Conservation (phyloP, 2,113 vertebrate species). For the Mirounga angustirostris region DNA sequence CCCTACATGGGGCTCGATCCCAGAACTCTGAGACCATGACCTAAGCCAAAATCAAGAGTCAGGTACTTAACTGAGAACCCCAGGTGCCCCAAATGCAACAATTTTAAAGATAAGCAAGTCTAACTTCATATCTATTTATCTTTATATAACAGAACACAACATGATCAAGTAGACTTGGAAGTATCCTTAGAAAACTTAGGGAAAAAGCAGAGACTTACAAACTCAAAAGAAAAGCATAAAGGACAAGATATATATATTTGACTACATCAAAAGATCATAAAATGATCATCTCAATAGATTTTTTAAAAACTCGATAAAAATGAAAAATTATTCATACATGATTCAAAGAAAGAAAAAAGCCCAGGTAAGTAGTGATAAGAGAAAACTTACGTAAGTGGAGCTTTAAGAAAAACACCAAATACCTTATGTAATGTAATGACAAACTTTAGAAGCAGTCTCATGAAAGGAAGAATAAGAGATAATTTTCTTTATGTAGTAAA, state of each 20-base stretch:
- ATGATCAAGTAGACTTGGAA: neutral
- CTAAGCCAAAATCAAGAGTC: neutral
- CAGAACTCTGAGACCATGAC: neutral
- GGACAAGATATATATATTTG: neutral
- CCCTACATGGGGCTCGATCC: neutral
- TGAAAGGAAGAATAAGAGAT: conserved; percentile 2
- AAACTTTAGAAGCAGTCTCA: neutral
- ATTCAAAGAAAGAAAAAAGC: neutral
- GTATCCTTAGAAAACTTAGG: conserved; percentile 1
- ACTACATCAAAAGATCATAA: neutral
- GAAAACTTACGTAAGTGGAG: neutral
- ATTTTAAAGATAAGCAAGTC: neutral
- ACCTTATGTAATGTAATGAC: neutral
- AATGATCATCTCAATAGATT: neutral
- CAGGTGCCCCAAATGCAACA: neutral
- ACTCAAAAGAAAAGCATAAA: neutral
- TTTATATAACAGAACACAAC: neutral
- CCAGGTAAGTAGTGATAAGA: neutral
- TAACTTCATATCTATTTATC: neutral
- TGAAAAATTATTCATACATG: neutral
- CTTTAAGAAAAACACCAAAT: neutral
- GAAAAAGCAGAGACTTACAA: neutral
- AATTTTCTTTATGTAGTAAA: neutral
- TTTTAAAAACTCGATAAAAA: neutral
- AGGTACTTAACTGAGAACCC: neutral